Conservation (phyloP, 2,888 invertebrate species). For the Watsonalla cultraria region DNA sequence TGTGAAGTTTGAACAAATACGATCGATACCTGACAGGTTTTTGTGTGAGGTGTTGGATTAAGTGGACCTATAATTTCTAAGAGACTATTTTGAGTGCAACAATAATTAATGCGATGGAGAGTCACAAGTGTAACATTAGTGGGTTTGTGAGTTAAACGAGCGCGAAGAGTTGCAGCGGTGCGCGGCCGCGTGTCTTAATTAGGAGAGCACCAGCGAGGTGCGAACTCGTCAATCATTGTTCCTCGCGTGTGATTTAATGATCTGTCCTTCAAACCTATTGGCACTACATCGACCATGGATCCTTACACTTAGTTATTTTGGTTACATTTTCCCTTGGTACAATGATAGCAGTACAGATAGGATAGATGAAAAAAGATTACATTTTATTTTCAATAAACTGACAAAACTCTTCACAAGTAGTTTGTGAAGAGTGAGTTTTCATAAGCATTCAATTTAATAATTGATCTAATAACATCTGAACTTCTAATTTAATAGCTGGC, state of each 20-base stretch:
- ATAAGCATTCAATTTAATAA: too few relatives aligned
- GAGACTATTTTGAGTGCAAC: conserved; percentile 21
- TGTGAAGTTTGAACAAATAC: too few relatives aligned
- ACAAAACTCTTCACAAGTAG: too few relatives aligned
- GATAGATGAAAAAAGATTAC: too few relatives aligned
- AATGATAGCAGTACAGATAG: too few relatives aligned
- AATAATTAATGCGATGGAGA: conserved; percentile 26
- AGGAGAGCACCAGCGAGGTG: conserved; percentile 69
- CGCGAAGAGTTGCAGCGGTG: conserved; percentile 55
- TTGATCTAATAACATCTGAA: background rate
- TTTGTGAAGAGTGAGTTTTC: too few relatives aligned
- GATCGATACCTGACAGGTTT: too few relatives aligned
- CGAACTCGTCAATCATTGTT: conserved; percentile 77
- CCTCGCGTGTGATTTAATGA: conserved; percentile 56
- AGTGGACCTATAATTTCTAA: conserved; percentile 8
- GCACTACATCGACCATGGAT: conserved; percentile 51
- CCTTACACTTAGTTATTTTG: conserved; percentile 20
- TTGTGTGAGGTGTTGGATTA: conserved; percentile 15
- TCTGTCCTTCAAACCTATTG: conserved; percentile 56
- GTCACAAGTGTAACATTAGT: conserved; percentile 41
- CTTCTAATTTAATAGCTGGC: background rate
- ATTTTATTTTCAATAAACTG: too few relatives aligned
- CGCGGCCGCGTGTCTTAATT: conserved; percentile 73
- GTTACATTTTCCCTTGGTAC: background rate
- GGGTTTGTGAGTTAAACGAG: conserved; percentile 50